A percentile compares a stretch with the other conserved stretches of the same genome.
Evolutionary conservation across 1,140 invertebrate genomes (phyloP).

Genomic region (Eueides isabella): DNA sequence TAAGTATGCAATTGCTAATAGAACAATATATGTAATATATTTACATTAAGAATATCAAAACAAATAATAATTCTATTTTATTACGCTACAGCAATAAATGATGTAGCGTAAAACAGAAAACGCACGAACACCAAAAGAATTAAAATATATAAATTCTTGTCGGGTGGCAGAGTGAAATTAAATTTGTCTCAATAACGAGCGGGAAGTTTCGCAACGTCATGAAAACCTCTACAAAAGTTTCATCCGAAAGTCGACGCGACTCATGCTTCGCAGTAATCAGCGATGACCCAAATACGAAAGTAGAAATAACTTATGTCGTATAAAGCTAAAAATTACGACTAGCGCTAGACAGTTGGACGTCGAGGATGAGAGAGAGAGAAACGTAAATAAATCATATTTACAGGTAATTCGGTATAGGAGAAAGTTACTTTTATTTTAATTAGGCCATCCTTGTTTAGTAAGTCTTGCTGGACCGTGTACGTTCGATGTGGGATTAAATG

Average conservation of each 20-base stretch:
- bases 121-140: constrained; percentile 26
- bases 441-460: background rate
- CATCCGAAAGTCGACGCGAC: constrained; percentile 22
- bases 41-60: background rate
- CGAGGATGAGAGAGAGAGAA: background rate
- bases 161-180: constrained; percentile 40
- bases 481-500: background rate
- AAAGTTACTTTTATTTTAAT: background rate
- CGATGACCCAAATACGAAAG: constrained; percentile 29
- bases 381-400: background rate
- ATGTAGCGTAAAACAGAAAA: constrained; percentile 13
- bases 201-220: constrained; percentile 32
- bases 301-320: constrained; percentile 15
- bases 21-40: background rate
- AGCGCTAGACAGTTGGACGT: constrained; percentile 4
- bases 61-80: background rate
- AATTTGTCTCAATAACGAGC: constrained; percentile 47
- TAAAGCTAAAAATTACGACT: constrained; percentile 10
- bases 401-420: background rate
- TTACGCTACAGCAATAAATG: constrained; percentile 1
- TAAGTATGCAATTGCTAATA: too few species aligned
- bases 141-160: constrained; percentile 36
- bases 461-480: background rate
- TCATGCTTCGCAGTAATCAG: constrained; percentile 35
- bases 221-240: constrained; percentile 33